Conservation (phyloP, 2,888 invertebrate species). For the Calliphora vomitoria region DNA sequence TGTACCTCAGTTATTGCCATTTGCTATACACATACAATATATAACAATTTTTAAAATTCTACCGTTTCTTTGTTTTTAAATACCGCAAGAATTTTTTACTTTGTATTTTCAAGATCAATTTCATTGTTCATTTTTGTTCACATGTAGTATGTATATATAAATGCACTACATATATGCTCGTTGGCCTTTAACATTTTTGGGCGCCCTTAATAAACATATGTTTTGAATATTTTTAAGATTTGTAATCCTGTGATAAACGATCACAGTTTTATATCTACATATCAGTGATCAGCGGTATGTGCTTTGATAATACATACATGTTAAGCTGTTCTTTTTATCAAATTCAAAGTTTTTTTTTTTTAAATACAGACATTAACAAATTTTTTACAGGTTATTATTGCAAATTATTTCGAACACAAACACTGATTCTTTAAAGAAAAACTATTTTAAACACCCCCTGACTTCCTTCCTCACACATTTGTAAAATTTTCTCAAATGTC, state of each 20-base stretch:
- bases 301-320: too few relatives aligned
- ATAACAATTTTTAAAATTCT: too few relatives aligned
- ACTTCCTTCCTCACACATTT: too few relatives aligned
- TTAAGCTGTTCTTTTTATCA: background rate
- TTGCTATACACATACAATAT: background rate
- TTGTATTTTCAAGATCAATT: slow-evolving; percentile 2
- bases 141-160: background rate
- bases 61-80: slow-evolving; percentile 1
- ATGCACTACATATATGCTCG: background rate
- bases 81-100: background rate
- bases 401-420: too few relatives aligned
- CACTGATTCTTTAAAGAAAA: too few relatives aligned
- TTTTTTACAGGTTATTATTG: too few relatives aligned
- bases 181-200: background rate
- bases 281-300: background rate
- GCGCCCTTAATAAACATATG: too few relatives aligned
- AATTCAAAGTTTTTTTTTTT: background rate
- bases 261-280: background rate
- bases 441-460: too few relatives aligned
- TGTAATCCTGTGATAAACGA: background rate
- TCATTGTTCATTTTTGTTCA: background rate
- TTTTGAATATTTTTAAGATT: too few relatives aligned
- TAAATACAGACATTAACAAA: too few relatives aligned
- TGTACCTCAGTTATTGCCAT: background rate
- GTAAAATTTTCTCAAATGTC: too few relatives aligned